phyloP scores from a whole-genome alignment of 2,888 invertebrate species.

The Amiota minor region DNA sequence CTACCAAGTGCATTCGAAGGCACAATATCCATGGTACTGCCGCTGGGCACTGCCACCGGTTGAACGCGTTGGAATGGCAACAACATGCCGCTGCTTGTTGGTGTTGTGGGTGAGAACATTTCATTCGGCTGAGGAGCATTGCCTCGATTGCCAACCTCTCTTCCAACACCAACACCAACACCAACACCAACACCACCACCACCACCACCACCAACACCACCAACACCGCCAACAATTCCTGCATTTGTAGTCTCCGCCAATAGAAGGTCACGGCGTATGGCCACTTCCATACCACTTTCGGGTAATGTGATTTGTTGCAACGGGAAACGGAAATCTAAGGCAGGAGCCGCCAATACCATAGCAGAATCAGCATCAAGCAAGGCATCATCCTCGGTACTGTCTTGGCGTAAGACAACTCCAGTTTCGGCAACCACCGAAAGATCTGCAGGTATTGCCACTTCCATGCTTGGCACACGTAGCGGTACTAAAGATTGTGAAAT shows the following conservation, averaged over 20 bases:
- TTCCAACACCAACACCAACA: neutral
- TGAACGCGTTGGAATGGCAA: slow-evolving; percentile 73
- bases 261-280: slow-evolving; percentile 69
- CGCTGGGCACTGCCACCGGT: slow-evolving; percentile 72
- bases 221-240: slow-evolving; percentile 33
- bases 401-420: slow-evolving; percentile 68
- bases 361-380: slow-evolving; percentile 59
- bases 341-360: slow-evolving; percentile 61
- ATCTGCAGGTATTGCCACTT: slow-evolving; percentile 74
- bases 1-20: slow-evolving; percentile 71
- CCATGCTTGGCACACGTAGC: slow-evolving; percentile 67
- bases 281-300: slow-evolving; percentile 73
- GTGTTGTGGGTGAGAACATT: slow-evolving; percentile 71
- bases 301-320: slow-evolving; percentile 69
- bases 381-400: slow-evolving; percentile 67
- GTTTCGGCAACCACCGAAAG: slow-evolving; percentile 73
- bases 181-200: too few species aligned
- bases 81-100: slow-evolving; percentile 67
- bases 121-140: slow-evolving; percentile 58
- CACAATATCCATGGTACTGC: slow-evolving; percentile 73
- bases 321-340: slow-evolving; percentile 65
- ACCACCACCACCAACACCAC: too few species aligned
- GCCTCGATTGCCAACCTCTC: slow-evolving; percentile 32
- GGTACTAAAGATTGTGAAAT: slow-evolving; percentile 62
- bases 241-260: slow-evolving; percentile 56